phyloP scores from a whole-genome alignment of 2,888 invertebrate species.

The Leptinotarsa tumamoca region DNA sequence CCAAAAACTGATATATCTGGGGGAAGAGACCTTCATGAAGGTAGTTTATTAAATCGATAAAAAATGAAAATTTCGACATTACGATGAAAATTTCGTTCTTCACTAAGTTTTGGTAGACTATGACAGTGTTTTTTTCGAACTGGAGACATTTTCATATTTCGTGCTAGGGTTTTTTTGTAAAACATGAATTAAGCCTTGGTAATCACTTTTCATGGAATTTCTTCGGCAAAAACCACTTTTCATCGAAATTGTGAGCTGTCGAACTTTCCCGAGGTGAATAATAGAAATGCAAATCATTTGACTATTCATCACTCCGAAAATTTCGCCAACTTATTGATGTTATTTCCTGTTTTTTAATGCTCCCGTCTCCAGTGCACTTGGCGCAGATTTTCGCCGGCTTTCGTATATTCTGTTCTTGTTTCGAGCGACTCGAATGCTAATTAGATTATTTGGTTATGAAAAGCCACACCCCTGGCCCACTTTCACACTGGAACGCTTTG shows the following conservation, averaged over 20 bases:
- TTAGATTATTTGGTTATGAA: constrained; percentile 30
- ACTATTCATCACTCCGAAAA: constrained; percentile 27
- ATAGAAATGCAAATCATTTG: constrained; percentile 28
- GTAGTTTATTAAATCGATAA: too few relatives aligned
- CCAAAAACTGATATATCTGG: too few relatives aligned
- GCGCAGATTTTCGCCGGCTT: constrained; percentile 4
- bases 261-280: constrained; percentile 12
- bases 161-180: too few relatives aligned
- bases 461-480: neutral
- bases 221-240: neutral
- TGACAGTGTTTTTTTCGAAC: too few relatives aligned
- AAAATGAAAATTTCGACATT: too few relatives aligned
- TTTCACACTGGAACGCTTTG: neutral
- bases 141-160: too few relatives aligned
- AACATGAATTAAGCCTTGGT: too few relatives aligned
- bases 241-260: neutral
- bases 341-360: constrained; percentile 24
- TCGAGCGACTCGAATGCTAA: constrained; percentile 30
- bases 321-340: constrained; percentile 29
- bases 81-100: too few relatives aligned
- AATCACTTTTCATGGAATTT: too few relatives aligned
- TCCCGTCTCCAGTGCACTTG: constrained; percentile 2
- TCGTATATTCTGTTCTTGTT: constrained; percentile 14
- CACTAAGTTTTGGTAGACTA: too few relatives aligned
- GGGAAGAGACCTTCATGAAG: too few relatives aligned